Percentiles rank a stretch among this genome's conserved stretches.
Evolutionary conservation across 1,140 invertebrate genomes (phyloP).

Genomic region (Drosophila erecta): DNA sequence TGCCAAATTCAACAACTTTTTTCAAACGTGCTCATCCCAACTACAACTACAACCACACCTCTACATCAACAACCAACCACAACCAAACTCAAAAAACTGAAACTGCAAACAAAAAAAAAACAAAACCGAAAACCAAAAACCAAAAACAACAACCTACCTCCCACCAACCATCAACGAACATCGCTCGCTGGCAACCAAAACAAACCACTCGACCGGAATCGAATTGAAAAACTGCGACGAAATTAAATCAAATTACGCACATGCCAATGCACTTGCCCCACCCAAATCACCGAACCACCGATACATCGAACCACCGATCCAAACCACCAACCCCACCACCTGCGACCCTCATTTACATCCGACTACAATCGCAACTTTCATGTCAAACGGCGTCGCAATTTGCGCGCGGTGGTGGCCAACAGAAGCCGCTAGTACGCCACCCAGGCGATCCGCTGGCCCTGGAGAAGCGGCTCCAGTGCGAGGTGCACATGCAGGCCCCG

Average conservation of each 20-base stretch:
- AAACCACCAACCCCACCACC: slow-evolving; percentile 14
- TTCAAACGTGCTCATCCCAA: slow-evolving; percentile 72
- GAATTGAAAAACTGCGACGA: slow-evolving; percentile 77
- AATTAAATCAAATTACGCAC: slow-evolving; percentile 81
- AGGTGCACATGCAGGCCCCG: slow-evolving; percentile 90
- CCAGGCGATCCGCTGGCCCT: slow-evolving; percentile 90
- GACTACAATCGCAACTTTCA: slow-evolving; percentile 55
- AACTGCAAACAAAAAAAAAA: slow-evolving; percentile 43
- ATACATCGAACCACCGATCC: background rate
- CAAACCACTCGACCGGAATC: slow-evolving; percentile 67
- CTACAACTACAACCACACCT: slow-evolving; percentile 39
- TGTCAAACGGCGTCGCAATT: slow-evolving; percentile 81
- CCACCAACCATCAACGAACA: slow-evolving; percentile 51
- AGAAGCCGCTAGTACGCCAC: slow-evolving; percentile 95
- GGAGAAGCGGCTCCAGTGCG: slow-evolving; percentile 94
- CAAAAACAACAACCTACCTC: slow-evolving; percentile 20
- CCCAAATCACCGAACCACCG: slow-evolving; percentile 1
- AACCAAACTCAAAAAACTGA: slow-evolving; percentile 56
- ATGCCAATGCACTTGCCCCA: slow-evolving; percentile 54
- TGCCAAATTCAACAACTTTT: slow-evolving; percentile 71
- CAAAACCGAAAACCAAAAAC: slow-evolving; percentile 41
- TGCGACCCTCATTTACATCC: slow-evolving; percentile 40
- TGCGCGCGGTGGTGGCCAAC: slow-evolving; percentile 79
- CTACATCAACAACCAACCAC: slow-evolving; percentile 55
- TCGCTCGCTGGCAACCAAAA: slow-evolving; percentile 72